Base-by-base conservation (phyloP, 92 coral and sea anemone genomes). In the Zoanthus sociatus region DNA sequence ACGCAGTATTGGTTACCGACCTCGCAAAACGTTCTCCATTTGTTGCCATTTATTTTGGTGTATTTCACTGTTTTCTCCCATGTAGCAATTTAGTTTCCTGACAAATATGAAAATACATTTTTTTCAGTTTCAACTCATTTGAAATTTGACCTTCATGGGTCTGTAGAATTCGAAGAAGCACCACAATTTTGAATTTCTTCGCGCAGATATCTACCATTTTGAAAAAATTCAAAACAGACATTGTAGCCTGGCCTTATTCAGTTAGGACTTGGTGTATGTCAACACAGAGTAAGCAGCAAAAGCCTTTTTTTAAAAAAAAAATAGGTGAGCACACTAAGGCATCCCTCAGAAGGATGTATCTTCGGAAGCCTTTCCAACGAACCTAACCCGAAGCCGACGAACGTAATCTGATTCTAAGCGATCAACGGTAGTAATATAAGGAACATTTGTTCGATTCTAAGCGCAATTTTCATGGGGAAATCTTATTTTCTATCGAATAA, bases 61-160 rank as follows among this genome's bases (percentile, higher is more conserved):
- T 58, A 58, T 58, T 58, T 58, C 66, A 58, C 66, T 5, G 66
- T 20, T 58, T 58, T 13, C 66, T 58, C 66, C 66, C 66, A 58
- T 58, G 66, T 58, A 58, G 66, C 18, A 58, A 15, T 58, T 58
- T 58, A 58, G n/a, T 58, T 58, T 17, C 66, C 17, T 58, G 66
- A 58, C 66, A 58, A 58, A 58, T 58, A 58, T 58, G 66, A 58
- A 58, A 11, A 69, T 20, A 69, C 73, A 21, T 21, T 69, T 69
- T 32, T 21, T 69, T 69, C 73, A 69, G 73, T 69, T 69, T 45
- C 3, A 69, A 69, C 73, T 69, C 73, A 69, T 69, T n/a, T 26
- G 73, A 69, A 69, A 69, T 69, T 69, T 69, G 73, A 45, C 73
- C 73, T 69, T 69, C 26, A 21, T 69, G 73, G 73, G 73, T 69